Evolutionary conservation across 2,113 vertebrate genomes (phyloP).

Genomic region (Hipposideros armiger): DNA sequence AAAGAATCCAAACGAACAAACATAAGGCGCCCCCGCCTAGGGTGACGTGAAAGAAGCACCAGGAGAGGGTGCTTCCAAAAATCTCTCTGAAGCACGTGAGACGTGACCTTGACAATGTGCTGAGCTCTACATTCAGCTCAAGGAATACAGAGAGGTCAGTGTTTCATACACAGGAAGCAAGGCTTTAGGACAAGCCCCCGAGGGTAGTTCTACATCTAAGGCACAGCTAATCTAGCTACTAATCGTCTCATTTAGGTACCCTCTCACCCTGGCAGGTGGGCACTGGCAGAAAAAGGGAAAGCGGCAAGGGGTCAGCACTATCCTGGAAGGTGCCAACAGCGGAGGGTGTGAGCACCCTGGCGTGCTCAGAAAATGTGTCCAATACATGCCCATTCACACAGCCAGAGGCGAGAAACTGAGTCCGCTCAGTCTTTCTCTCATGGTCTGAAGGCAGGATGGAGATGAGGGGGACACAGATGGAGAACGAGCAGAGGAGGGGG

Average conservation of each 20-base stretch:
- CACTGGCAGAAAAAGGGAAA: slow-evolving; percentile 93
- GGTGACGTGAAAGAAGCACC: neutral
- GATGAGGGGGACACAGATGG: slow-evolving; percentile 35
- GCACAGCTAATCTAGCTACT: slow-evolving; percentile 87
- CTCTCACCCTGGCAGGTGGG: slow-evolving; percentile 90
- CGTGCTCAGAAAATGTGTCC: slow-evolving; percentile 94
- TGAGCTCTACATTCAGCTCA: neutral
- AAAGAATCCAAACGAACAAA: neutral
- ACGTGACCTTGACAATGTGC: neutral
- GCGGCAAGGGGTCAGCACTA: slow-evolving; percentile 92
- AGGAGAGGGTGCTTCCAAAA: neutral
- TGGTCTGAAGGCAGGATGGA: slow-evolving; percentile 89
- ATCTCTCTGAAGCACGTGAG: neutral
- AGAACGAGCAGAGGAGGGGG: slow-evolving; percentile 73
- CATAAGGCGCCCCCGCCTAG: neutral
- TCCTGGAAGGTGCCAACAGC: slow-evolving; percentile 94
- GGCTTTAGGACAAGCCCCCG: neutral
- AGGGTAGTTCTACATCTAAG: slow-evolving; percentile 83
- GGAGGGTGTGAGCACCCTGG: slow-evolving; percentile 92
- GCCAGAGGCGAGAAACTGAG: slow-evolving; percentile 95
- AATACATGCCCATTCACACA: slow-evolving; percentile 93
- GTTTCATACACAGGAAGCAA: neutral
- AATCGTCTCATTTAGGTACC: slow-evolving; percentile 94
- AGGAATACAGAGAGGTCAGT: neutral
- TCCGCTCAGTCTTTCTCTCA: slow-evolving; percentile 95